phyloP scores from a whole-genome alignment of 2,113 vertebrate genomes.

The Alethe castanea region DNA sequence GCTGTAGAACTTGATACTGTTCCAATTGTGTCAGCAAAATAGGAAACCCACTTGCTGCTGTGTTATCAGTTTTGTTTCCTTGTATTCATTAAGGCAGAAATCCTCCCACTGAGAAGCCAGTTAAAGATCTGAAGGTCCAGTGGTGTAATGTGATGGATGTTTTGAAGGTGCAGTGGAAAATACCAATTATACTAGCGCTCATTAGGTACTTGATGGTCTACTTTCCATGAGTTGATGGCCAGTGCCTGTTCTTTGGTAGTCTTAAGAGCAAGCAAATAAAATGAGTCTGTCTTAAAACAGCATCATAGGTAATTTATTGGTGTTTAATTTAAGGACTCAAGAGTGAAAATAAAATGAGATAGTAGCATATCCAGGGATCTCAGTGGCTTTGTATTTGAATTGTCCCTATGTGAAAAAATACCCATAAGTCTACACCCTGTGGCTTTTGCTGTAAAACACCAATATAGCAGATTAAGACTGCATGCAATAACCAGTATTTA shows the following conservation, averaged over 20 bases:
- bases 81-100: neutral
- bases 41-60: conserved; percentile 32
- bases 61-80: conserved; percentile 47
- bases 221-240: neutral
- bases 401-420: neutral
- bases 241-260: neutral
- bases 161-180: neutral
- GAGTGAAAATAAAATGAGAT: neutral
- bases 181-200: neutral
- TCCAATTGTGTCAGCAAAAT: conserved; percentile 36
- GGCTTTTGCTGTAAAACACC: neutral
- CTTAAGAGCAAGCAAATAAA: neutral
- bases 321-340: neutral
- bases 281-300: neutral
- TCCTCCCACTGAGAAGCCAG: neutral
- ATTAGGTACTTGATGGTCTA: neutral
- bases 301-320: neutral
- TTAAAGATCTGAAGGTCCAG: neutral
- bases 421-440: neutral
- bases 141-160: neutral
- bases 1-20: conserved; percentile 1
- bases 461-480: neutral
- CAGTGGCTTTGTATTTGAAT: neutral
- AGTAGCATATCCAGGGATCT: neutral
- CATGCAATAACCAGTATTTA: neutral